Conservation (phyloP, 2,888 invertebrate species). For the Stegophylla sp. region DNA sequence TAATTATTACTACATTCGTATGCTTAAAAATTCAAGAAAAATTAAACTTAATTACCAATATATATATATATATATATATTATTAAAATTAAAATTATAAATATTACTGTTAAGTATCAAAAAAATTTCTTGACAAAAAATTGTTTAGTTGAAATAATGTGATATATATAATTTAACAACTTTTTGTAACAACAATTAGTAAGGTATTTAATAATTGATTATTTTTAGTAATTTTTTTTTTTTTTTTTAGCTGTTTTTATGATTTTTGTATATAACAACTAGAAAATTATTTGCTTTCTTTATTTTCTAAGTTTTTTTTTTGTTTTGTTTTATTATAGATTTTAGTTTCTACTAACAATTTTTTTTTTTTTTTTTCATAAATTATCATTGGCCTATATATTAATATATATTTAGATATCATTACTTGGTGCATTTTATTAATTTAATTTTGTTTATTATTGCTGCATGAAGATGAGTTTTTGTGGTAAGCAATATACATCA, state of each 20-base stretch:
- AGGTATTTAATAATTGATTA: neutral
- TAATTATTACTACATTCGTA: neutral
- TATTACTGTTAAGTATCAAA: too few relatives aligned
- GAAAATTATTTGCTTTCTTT: conserved; percentile 19
- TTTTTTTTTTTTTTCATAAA: neutral
- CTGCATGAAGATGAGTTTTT: conserved; percentile 57
- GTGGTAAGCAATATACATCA: conserved; percentile 49
- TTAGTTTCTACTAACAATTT: too few relatives aligned
- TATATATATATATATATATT: neutral
- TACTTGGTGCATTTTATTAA: conserved; percentile 53
- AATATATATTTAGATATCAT: conserved; percentile 38
- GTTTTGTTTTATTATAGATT: neutral
- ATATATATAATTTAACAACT: too few relatives aligned
- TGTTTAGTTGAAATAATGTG: neutral
- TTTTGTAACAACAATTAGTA: conserved; percentile 11
- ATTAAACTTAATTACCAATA: neutral
- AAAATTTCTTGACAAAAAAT: too few relatives aligned
- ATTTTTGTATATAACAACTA: conserved; percentile 18
- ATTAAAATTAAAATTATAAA: neutral
- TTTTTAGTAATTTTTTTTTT: conserved; percentile 16
- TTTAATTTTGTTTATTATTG: conserved; percentile 50
- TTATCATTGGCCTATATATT: conserved; percentile 40
- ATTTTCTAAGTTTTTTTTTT: neutral
- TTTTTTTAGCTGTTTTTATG: neutral
- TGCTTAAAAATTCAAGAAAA: neutral